Base-by-base conservation (phyloP, 2,888 invertebrate species). In the Apamea crenata region DNA sequence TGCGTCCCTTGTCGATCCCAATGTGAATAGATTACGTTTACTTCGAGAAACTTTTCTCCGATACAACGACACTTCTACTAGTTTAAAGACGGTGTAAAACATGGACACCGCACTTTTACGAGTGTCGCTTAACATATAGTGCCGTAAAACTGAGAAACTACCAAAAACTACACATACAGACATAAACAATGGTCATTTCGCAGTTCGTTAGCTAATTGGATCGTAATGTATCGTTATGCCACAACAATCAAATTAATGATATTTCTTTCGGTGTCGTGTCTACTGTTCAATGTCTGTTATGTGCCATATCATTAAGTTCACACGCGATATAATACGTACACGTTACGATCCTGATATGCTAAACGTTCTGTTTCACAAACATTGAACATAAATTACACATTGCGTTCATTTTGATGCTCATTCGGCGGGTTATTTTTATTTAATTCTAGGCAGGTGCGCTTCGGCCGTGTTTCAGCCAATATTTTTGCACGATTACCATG, bases 401-500 rank as follows among this genome's bases (percentile, higher is more conserved):
- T 93, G 92, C 91, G 91, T 92, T 93, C 94, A 93, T 95, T 95
- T 94, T 93, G 92, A 88, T 91, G 93, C 90, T 92, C 92, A 92
- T 92, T 94, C 92, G 90, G 87, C 87, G 92, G 93, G 93, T 94
- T 97, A 97, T 97, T 97, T 96, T 96, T 96, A 96, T 96, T 96
- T 96, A 96, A 96, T 96, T 96, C 96, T 93, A 95, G 94, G 93
- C 96, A 95, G 96, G 95, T 95, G 94, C 92, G 93, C 91, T 90
- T 90, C 91, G 93, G 92, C 92, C 92, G 92, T 93, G 93, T 94
- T 93, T 91, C 94, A 90, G 90, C 93, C 95, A 94, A 96, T 96
- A 96, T 96, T 97, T 96, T 96, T 96, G 93, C 93, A 95, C 96
- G 96, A 96, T 97, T 97, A 96, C 93, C 96, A 96, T 97, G 94